Evolutionary conservation across 2,113 vertebrate species (phyloP), one percentile per base, ranked within the genome.

Genomic region (Macaca nemestrina): DNA sequence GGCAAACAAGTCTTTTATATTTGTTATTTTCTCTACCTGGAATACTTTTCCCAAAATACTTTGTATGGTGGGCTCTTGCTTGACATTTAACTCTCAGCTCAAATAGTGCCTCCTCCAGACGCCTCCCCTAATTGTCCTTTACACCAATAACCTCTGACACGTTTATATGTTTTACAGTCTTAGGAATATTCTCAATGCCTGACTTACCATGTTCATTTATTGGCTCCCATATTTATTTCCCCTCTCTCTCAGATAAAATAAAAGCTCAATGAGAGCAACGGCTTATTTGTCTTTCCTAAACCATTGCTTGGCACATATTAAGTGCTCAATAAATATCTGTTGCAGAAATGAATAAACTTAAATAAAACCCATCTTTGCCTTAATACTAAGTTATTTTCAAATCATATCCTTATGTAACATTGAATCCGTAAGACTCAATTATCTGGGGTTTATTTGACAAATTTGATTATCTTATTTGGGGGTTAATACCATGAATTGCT

Each of bases 401-500:
- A 72, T 68, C 23, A 80, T 55, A 92, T 55, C 17, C 16, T 45
- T 87, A 67, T 20, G 25, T 97, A 90, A 76, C 25, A 92, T 0
- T 78, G 73, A 94, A 22, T 64, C 30, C n/a, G 40, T 72, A 88
- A 93, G 43, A 88, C 13, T 64, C 57, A 94, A 88, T 93, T 97
- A 88, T 91, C 72, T 86, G 57, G 40, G 11, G 48, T 75, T 97
- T 97, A 97, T 95, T 96, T 96, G 90, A 97, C 32, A 92, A 95
- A 96, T 96, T 3, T 94, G 59, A 96, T 96, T 87, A 89, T 82
- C 40, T 93, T 96, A 97, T 89, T 97, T 97, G 7, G 43, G 88
- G 95, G 70, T 96, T 97, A 94, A 96, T 92, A 94, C 79, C 87
- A 96, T 48, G 45, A 93, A 95, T 96, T 96, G 50, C 64, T 91